Evolutionary conservation across 2,797 vertebrate species (phyloP).

Genomic region (Lutjanus argentimaculatus): DNA sequence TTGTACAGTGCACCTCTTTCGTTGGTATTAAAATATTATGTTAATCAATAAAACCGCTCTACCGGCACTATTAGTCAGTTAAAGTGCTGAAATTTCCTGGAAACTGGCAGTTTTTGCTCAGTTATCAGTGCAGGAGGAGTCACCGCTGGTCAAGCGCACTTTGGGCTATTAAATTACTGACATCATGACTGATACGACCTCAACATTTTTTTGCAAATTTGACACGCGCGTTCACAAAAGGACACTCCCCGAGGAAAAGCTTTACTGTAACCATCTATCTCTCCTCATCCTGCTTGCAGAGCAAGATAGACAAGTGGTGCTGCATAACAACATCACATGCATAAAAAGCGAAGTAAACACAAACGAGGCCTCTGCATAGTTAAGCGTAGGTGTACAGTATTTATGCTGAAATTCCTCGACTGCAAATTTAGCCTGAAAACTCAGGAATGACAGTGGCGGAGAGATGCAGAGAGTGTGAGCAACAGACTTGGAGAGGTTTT

Average conservation of each 20-base stretch:
- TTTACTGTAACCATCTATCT: not conserved
- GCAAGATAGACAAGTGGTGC: not conserved
- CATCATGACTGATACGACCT: not conserved
- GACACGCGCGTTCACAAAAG: not conserved
- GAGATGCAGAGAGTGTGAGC: constrained; percentile 8
- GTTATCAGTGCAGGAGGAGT: not conserved
- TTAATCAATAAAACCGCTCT: constrained; percentile 7
- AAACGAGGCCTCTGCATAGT: not conserved
- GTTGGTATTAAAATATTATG: not conserved
- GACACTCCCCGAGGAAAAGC: not conserved
- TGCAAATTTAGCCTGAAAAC: not conserved
- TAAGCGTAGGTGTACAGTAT: not conserved
- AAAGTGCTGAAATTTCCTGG: not conserved
- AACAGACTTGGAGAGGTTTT: constrained; percentile 24
- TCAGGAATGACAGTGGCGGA: constrained; percentile 4
- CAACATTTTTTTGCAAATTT: constrained; percentile 1
- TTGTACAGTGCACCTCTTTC: not conserved
- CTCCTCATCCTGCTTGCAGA: constrained; percentile 7
- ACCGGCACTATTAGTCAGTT: not conserved
- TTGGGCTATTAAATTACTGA: not conserved
- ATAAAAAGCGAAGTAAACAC: constrained; percentile 3
- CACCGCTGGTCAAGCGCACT: not conserved
- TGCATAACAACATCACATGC: constrained; percentile 9
- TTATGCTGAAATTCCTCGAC: constrained; percentile 3
- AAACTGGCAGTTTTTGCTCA: not conserved